A percentile compares a stretch with the other conserved stretches of the same genome.
These are phyloP conservation scores for Eumerus sabulonum DNA, from an alignment of 2,888 invertebrate species.

Conservation along the genomic window DNA sequence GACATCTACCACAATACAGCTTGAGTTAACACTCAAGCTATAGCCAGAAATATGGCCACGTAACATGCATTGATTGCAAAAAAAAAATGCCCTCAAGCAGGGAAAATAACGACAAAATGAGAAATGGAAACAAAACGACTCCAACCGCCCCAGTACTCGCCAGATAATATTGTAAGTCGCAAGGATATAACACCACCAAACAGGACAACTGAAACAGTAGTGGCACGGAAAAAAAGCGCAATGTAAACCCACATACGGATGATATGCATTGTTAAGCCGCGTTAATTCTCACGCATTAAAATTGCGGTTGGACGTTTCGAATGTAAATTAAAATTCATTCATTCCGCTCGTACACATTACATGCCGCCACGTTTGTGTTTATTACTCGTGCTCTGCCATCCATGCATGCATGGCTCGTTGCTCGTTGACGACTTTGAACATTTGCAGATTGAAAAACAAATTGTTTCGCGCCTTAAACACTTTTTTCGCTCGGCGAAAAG, in stretches of 20 bases:
- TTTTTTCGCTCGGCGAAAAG: neutral
- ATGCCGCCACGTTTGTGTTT: too few species aligned
- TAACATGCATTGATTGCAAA: too few species aligned
- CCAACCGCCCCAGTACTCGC: neutral
- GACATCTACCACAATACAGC: too few species aligned
- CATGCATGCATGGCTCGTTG: too few species aligned
- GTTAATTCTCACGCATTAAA: conserved; percentile 59
- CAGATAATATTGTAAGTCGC: conserved; percentile 17
- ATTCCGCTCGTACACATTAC: conserved; percentile 15
- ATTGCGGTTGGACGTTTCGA: conserved; percentile 46
- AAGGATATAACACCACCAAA: conserved; percentile 30
- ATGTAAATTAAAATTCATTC: conserved; percentile 55
- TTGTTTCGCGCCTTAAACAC: conserved; percentile 10
- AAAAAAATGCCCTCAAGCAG: too few species aligned
- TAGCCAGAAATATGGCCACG: too few species aligned
- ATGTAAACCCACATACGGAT: conserved; percentile 33
- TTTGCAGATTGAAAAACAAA: conserved; percentile 36
- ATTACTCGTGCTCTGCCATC: too few species aligned
- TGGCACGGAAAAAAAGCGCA: conserved; percentile 28
- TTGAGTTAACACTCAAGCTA: too few species aligned
- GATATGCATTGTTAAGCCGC: conserved; percentile 55
- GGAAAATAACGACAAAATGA: too few species aligned
- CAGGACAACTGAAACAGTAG: conserved; percentile 25
- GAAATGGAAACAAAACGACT: conserved; percentile 1
- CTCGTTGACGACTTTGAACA: too few species aligned